Evolutionary conservation across 2,888 invertebrate genomes (phyloP).

Genomic region (Pterostichus madidus): DNA sequence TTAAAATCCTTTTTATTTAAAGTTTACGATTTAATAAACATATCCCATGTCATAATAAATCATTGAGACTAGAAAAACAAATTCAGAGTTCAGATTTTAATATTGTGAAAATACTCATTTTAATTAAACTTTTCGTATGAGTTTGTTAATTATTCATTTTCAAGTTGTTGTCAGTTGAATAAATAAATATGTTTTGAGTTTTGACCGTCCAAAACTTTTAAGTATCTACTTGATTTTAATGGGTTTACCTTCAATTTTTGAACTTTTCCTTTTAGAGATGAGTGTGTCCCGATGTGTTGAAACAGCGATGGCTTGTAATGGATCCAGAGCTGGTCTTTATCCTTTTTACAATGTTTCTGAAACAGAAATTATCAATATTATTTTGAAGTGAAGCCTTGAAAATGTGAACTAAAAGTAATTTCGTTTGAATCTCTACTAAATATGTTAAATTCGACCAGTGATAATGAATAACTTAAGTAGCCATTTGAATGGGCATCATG

Average conservation of each 20-base stretch:
- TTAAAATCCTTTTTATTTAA: too few relatives aligned
- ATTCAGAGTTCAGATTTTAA: not conserved
- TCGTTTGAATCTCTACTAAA: too few relatives aligned
- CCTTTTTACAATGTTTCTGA: slow-evolving; percentile 91
- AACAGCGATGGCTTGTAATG: slow-evolving; percentile 95
- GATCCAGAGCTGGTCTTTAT: slow-evolving; percentile 88
- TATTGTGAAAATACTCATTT: not conserved
- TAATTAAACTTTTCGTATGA: not conserved
- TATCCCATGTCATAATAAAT: too few relatives aligned
- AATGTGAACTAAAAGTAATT: too few relatives aligned
- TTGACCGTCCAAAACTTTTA: not conserved
- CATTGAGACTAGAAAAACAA: too few relatives aligned
- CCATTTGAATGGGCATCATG: too few relatives aligned
- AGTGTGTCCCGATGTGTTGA: slow-evolving; percentile 96
- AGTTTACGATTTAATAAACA: too few relatives aligned
- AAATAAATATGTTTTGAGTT: slow-evolving; percentile 3
- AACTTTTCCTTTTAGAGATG: slow-evolving; percentile 96
- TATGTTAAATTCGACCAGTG: too few relatives aligned
- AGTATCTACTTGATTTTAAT: not conserved
- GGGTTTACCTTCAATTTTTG: slow-evolving; percentile 91
- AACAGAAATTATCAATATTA: slow-evolving; percentile 70
- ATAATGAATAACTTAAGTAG: too few relatives aligned
- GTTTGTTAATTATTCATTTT: not conserved
- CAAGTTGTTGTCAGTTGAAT: not conserved
- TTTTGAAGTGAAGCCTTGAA: too few relatives aligned